These are phyloP conservation scores for Malacosoma neustria DNA, from an alignment of 2,888 invertebrate genomes.

Conservation along the genomic window DNA sequence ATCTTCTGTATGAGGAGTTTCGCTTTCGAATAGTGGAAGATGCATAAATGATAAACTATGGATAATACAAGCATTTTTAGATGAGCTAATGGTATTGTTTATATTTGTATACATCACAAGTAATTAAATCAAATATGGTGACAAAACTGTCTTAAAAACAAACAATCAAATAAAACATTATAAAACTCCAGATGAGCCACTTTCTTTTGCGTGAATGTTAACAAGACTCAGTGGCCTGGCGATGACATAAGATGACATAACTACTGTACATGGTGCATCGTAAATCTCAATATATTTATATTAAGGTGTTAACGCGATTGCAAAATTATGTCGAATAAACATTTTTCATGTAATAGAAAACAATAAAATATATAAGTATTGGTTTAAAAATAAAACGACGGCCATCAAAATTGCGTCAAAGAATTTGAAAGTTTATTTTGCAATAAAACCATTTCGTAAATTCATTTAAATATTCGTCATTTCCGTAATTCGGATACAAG, in stretches of 20 bases:
- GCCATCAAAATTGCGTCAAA: too few species aligned
- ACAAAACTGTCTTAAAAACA: too few species aligned
- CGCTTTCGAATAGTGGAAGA: too few species aligned
- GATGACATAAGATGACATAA: slow-evolving; percentile 43
- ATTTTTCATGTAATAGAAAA: not conserved
- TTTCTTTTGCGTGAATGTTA: slow-evolving; percentile 48
- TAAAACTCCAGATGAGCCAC: slow-evolving; percentile 28
- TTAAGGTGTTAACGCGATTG: slow-evolving; percentile 16
- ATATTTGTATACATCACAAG: too few species aligned
- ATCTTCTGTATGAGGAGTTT: too few species aligned
- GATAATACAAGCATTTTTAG: too few species aligned
- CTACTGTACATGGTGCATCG: slow-evolving; percentile 6
- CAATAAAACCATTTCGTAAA: not conserved
- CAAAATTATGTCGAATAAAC: not conserved
- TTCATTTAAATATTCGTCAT: not conserved
- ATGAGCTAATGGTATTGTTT: too few species aligned
- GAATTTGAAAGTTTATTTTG: too few species aligned
- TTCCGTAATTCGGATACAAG: not conserved
- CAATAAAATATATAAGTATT: not conserved
- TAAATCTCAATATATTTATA: slow-evolving; percentile 1
- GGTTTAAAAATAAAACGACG: not conserved
- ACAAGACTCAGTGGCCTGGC: slow-evolving; percentile 32
- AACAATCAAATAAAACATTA: slow-evolving; percentile 17
- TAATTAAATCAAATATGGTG: too few species aligned
- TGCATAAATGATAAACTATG: too few species aligned